Conservation (phyloP, 2,888 invertebrate species). For the Galeruca laticollis region DNA sequence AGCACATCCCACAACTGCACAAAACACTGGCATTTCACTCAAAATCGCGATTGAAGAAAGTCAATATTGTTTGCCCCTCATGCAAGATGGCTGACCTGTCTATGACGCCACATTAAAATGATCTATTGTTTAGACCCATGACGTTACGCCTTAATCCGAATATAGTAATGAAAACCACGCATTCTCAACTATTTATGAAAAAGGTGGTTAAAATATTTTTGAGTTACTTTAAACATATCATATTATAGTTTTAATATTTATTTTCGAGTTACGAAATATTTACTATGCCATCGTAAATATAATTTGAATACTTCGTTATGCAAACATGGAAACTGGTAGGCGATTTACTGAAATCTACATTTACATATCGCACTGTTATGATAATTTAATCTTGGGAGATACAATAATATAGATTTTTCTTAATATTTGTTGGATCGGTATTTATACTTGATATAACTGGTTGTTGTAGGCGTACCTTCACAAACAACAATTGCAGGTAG, state of each 20-base stretch:
- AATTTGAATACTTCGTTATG: background rate
- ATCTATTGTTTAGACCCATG: no score
- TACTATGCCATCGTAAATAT: conserved; percentile 3
- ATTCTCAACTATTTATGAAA: no score
- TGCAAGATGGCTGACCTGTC: no score
- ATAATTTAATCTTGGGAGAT: conserved; percentile 3
- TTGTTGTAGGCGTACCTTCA: background rate
- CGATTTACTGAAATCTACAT: background rate
- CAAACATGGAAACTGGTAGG: conserved; percentile 14
- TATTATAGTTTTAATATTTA: background rate
- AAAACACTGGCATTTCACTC: no score
- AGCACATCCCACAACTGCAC: no score
- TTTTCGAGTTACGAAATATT: background rate
- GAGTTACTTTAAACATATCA: no score
- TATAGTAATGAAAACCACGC: no score
- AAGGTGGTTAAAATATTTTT: no score
- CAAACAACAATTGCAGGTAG: background rate
- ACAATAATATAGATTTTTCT: conserved; percentile 7
- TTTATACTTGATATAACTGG: background rate
- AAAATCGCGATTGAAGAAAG: no score
- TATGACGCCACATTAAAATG: no score
- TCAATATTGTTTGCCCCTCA: no score
- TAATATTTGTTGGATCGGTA: background rate
- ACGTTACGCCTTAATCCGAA: no score
- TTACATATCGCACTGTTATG: background rate